Conservation (phyloP, 2,888 invertebrate genomes). For the Julus scandinavius region DNA sequence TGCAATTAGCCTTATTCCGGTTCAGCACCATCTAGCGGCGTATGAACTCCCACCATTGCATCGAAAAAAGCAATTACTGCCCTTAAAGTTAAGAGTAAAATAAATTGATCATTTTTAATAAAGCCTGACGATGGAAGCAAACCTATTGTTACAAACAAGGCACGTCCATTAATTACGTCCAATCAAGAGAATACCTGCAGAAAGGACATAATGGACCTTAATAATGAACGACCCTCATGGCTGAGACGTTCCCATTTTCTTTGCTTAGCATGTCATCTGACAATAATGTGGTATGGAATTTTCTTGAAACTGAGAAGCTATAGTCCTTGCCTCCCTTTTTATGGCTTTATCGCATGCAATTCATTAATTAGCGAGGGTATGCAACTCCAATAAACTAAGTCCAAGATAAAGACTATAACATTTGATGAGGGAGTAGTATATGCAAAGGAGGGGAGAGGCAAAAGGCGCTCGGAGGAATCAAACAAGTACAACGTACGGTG, state of each 20-base stretch:
- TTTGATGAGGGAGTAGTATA: conserved; percentile 25
- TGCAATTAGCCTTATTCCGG: too few relatives aligned
- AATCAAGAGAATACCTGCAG: too few relatives aligned
- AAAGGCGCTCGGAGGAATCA: conserved; percentile 13
- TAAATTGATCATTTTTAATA: too few relatives aligned
- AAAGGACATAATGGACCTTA: background rate
- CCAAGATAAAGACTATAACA: conserved; percentile 36
- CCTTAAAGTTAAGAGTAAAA: too few relatives aligned
- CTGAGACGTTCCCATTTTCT: background rate
- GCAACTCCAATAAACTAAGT: conserved; percentile 23
- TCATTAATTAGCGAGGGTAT: conserved; percentile 38
- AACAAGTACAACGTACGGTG: conserved; percentile 16
- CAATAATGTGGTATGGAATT: background rate
- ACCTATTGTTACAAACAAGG: background rate
- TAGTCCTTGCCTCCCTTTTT: background rate
- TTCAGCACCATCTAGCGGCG: too few relatives aligned
- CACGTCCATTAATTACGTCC: background rate
- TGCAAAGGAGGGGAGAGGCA: background rate
- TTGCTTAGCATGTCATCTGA: background rate
- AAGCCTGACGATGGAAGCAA: too few relatives aligned
- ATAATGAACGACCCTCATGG: background rate
- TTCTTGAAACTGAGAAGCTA: background rate
- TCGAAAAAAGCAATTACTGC: too few relatives aligned
- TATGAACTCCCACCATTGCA: too few relatives aligned
- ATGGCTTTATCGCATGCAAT: conserved; percentile 41